Evolutionary conservation across 2,113 vertebrate species (phyloP).

Genomic region (Crotalus tigris): DNA sequence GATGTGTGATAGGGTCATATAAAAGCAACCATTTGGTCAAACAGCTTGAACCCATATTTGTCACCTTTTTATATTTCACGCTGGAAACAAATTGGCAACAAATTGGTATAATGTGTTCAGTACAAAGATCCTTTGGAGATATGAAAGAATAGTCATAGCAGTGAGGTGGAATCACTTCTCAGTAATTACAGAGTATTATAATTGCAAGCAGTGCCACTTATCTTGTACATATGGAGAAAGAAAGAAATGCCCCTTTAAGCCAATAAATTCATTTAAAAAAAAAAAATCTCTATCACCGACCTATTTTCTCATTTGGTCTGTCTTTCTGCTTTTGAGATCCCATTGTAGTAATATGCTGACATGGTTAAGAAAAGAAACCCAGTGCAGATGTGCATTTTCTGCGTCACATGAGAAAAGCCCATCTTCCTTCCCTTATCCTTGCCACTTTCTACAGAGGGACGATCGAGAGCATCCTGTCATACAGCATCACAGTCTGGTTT

Average conservation of each 20-base stretch:
- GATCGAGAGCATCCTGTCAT: no score
- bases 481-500: no score
- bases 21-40: neutral
- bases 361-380: neutral
- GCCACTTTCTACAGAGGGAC: no score
- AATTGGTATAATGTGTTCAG: neutral
- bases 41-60: neutral
- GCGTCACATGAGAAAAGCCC: no score
- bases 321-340: neutral
- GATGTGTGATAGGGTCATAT: neutral
- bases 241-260: neutral
- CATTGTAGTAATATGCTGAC: neutral
- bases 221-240: neutral
- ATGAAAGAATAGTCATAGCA: neutral
- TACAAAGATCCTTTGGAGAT: neutral
- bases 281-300: neutral
- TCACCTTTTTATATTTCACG: neutral
- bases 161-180: neutral
- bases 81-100: neutral
- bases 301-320: neutral
- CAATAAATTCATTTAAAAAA: neutral
- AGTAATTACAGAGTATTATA: no score
- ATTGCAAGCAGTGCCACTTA: neutral
- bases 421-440: no score
- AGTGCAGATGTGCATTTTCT: no score